Conservation (phyloP, 2,888 invertebrate species). For the Drosophila subquinaria region DNA sequence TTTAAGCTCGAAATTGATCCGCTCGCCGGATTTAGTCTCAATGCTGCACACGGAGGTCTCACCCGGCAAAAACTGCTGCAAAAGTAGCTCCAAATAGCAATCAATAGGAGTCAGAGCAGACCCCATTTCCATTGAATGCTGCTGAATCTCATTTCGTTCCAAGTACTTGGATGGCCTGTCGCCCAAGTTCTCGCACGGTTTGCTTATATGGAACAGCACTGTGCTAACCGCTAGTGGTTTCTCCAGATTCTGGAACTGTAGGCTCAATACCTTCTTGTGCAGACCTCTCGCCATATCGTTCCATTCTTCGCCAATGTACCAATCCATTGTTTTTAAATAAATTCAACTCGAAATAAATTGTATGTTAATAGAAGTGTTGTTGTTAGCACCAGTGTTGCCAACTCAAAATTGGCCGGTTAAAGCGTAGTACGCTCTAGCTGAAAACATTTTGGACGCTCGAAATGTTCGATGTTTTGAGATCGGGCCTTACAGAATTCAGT, state of each 20-base stretch:
- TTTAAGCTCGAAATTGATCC: constrained; percentile 83
- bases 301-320: constrained; percentile 84
- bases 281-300: constrained; percentile 76
- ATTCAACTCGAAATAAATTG: neutral
- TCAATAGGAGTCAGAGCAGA: constrained; percentile 86
- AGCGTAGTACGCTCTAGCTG: no score
- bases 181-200: constrained; percentile 66
- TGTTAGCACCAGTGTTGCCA: no score
- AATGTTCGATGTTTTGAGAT: no score
- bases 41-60: constrained; percentile 86
- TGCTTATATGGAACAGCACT: constrained; percentile 76
- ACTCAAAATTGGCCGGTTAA: no score
- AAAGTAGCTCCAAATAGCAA: constrained; percentile 85
- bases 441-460: no score
- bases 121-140: constrained; percentile 83
- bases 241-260: constrained; percentile 75
- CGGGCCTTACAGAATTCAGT: no score
- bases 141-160: constrained; percentile 25
- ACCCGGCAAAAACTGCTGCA: constrained; percentile 86
- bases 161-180: constrained; percentile 72
- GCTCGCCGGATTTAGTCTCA: constrained; percentile 68
- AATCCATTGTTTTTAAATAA: constrained; percentile 73
- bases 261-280: constrained; percentile 76
- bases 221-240: constrained; percentile 81
- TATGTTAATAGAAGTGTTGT: no score